Base-by-base conservation (phyloP, 2,113 vertebrate genomes). In the Salvelinus fontinalis region DNA sequence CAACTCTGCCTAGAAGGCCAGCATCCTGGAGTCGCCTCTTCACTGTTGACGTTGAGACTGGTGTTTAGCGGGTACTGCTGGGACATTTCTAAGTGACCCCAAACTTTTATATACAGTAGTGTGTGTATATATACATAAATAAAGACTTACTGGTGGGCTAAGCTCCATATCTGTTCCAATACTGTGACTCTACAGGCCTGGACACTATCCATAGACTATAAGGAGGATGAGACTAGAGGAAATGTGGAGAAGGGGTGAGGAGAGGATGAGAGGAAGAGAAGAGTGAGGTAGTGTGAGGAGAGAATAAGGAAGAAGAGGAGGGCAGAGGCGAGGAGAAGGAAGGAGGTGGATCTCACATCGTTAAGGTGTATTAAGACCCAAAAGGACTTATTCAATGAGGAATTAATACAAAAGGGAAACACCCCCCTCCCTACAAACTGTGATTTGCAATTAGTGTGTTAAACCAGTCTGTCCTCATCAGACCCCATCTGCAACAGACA, bases 401-500 rank as follows among this genome's bases (percentile, higher is more conserved):
- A 14, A 54, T 54, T 54, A 16, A 54, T 54, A 54, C 8, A 9
- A 54, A 14, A 14, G 49, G 8, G 11, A 44, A 44, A 44, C 54
- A 57, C 18, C 16, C 54, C 16, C 16, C 16, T 54, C 13, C 11
- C 51, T 44, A 2, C 8, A 44, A 44, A 44, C 54, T 62, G 59
- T 22, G 59, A 62, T 62, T 62, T 62, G 59, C 59, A 60, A 62
- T 62, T 22, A 62, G 59, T 62, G 59, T 22, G 59, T 62, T 20
- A 62, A 22, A 62, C 59, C n/a, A 54, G 49, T 14, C 12, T 54
- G 59, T 62, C 59, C 59, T 62, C 59, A 22, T 8, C 54, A 24
- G 69, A 77, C 65, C 49, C 51, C 57, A 74, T 82, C 79, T 78
- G 70, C 49, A 68, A 70, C 54, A 71, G 60, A 75, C 29, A n/a